Evolutionary conservation across 2,888 invertebrate genomes (phyloP), one percentile per base, ranked within the genome.

Genomic region (Volucella zonaria): DNA sequence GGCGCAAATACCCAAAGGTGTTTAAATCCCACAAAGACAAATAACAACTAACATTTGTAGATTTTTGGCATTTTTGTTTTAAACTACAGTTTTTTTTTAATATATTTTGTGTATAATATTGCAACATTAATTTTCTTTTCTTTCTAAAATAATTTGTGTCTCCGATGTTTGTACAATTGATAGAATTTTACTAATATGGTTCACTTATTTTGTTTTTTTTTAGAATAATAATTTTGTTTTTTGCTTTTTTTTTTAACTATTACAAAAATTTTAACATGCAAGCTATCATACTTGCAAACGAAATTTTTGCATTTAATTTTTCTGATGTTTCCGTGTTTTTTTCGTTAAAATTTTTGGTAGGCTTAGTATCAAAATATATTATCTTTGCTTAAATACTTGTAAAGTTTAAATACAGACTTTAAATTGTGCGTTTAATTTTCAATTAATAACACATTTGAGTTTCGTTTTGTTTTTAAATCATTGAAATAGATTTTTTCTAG

Each of bases 371-470:
- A 82, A 82, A 82, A 82, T 82, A 82, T 73, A 73, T 78, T 43
- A 68, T 31, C 49, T 74, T 68, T 82, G 51, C 66, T 71, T 82
- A 67, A 73, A 67, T 74, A 78, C 31, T 74, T 59, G 45, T 76
- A 68, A 68, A 73, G 15, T 40, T 51, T 54, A 78, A 78, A 70
- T 78, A 78, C 18, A 23, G 2, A 23, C 71, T 71, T 78, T 59
- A 82, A 82, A 82, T 82, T 82, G 82, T 82, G 82, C 82, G 82
- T 82, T 78, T 78, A 43, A 47, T 70, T 68, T 79, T 79, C 58
- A 80, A 68, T 64, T 43, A 58, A 58, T 78, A 62, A 49, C 58
- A 70, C 14, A 71, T n/a, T 51, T 61, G 56, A 62, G 52, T 62
- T 67, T 49, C 51, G 66, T 56, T 59, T 58, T 14, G 11, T 59